These are phyloP conservation scores for Nysson spinosus DNA, from an alignment of 2,888 invertebrate genomes.

Conservation along the genomic window DNA sequence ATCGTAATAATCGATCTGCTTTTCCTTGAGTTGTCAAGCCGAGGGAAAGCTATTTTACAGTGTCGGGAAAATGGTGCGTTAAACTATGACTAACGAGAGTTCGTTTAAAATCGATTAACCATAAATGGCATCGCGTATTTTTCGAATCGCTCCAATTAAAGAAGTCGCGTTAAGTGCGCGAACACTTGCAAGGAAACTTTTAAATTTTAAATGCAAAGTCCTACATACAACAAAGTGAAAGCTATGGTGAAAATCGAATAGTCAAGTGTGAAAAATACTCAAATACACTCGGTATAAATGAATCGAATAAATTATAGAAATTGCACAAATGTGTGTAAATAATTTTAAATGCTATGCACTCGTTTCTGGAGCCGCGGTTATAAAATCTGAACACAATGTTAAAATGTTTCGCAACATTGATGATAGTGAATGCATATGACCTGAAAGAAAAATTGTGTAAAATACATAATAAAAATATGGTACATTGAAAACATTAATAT, in stretches of 20 bases:
- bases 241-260: conserved; percentile 2
- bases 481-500: neutral
- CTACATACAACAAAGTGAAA: neutral
- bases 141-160: neutral
- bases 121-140: conserved; percentile 14
- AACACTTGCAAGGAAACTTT: conserved; percentile 13
- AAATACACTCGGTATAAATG: conserved; percentile 7
- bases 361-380: conserved; percentile 24
- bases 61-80: neutral
- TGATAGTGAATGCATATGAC: conserved; percentile 5
- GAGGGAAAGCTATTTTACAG: neutral
- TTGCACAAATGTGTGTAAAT: conserved; percentile 37
- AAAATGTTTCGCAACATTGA: conserved; percentile 5
- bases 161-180: conserved; percentile 4
- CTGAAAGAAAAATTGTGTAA: conserved; percentile 12
- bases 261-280: neutral
- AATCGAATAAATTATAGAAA: conserved; percentile 8
- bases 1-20: conserved; percentile 6
- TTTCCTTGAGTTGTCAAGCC: neutral
- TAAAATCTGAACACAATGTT: conserved; percentile 4
- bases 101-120: conserved; percentile 5
- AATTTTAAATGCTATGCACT: conserved; percentile 17
- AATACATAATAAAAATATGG: conserved; percentile 19
- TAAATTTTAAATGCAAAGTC: conserved; percentile 1
- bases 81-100: conserved; percentile 14